Conservation (phyloP, 2,113 vertebrate species). For the Cyprinodon tularosa region DNA sequence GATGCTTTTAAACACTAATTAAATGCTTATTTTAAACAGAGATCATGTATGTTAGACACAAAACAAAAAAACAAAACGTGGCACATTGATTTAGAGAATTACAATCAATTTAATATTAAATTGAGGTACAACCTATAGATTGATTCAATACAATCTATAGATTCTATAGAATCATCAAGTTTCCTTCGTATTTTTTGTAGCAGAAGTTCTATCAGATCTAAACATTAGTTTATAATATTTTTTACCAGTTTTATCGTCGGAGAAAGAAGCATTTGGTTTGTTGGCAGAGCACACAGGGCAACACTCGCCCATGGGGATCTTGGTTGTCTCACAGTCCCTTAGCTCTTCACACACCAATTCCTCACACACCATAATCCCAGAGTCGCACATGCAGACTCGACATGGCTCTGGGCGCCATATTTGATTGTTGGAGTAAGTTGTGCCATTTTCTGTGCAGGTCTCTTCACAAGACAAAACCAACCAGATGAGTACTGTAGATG, state of each 20-base stretch:
- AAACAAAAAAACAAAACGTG: no score
- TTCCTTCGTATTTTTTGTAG: no score
- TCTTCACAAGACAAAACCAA: constrained; percentile 42
- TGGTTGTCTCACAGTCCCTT: constrained; percentile 21
- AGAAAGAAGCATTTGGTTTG: constrained; percentile 19
- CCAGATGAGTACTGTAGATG: constrained; percentile 7
- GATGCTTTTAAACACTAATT: background rate
- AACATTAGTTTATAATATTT: constrained; percentile 32
- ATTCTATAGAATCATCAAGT: background rate
- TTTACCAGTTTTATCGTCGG: constrained; percentile 38
- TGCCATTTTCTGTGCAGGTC: constrained; percentile 43
- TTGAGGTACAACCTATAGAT: no score
- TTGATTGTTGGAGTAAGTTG: constrained; percentile 32
- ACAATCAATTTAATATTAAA: no score
- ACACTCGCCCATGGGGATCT: constrained; percentile 47
- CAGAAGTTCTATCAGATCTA: background rate
- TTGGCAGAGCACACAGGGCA: constrained; percentile 50
- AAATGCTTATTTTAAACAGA: no score
- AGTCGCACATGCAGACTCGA: constrained; percentile 45
- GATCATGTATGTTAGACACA: no score
- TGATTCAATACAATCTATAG: background rate
- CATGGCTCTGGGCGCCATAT: constrained; percentile 48
- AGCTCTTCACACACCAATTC: constrained; percentile 57
- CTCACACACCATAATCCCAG: constrained; percentile 47
- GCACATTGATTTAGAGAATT: no score